Base-by-base conservation (phyloP, 2,113 vertebrate genomes). In the Phycodurus eques region DNA sequence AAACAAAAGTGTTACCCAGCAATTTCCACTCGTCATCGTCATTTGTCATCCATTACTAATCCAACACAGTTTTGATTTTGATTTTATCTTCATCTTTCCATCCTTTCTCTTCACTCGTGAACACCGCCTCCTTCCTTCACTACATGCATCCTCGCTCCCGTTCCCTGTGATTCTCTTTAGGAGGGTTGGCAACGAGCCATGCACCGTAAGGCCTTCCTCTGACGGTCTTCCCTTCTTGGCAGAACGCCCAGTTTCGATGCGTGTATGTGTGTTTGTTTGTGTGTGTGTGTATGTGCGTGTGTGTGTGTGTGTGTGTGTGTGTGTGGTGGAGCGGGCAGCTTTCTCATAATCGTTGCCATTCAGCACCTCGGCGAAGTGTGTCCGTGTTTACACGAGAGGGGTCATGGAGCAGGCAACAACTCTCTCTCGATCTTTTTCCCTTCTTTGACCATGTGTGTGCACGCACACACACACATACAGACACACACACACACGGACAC, bases 191-290 rank as follows among this genome's bases (percentile, higher is more conserved):
- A 79, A 71, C 13, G 14, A 76, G 88, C 91, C 92, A 92, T 43
- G 17, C 53, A 27, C 5, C 78, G 80, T 88, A 83, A 83, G 90
- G 88, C 90, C 79, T 89, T 87, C 66, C 78, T 82, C 82, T 68
- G 73, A 76, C 85, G 91, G 92, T 92, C 90, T 93, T 92, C 90
- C 92, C 91, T 80, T 57, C 83, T 91, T 90, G 89, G 89, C 90
- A 77, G 57, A 78, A 79, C 71, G 90, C 89, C 88, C 87, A 86
- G 86, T 72, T 39, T 82, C 75, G 79, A 51, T 74, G 70, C 75
- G 70, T 68, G 70, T 75, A 70, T 77, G 59, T 77, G 72, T 68
- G 46, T 78, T n/a, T n/a, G n/a, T n/a, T n/a, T n/a, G 59, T 81
- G 67, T 69, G 77, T 70, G 82, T 78, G 67, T 72, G 74, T 69